These are phyloP conservation scores for Polylopha cassiicola DNA, from an alignment of 2,888 invertebrate species.

Conservation along the genomic window DNA sequence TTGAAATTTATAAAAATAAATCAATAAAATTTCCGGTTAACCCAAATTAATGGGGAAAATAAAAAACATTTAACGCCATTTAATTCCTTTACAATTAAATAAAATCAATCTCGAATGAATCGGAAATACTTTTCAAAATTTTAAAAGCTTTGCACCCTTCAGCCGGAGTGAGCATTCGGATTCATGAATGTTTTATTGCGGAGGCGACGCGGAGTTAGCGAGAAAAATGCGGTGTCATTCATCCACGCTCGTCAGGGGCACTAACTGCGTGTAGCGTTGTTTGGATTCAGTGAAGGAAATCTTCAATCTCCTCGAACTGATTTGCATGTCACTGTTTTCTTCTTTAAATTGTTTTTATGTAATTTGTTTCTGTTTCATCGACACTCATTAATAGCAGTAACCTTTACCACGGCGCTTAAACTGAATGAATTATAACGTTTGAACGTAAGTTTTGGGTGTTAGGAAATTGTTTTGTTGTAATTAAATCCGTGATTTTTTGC, in stretches of 20 bases:
- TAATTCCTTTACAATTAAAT: neutral
- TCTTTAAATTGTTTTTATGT: constrained; percentile 4
- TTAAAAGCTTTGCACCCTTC: constrained; percentile 41
- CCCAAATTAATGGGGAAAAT: too few species aligned
- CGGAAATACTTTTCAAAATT: constrained; percentile 35
- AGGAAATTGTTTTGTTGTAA: too few species aligned
- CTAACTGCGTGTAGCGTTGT: constrained; percentile 68
- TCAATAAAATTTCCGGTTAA: too few species aligned
- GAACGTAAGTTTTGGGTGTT: too few species aligned
- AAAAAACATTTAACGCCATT: too few species aligned
- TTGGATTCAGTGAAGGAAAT: constrained; percentile 65
- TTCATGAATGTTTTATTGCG: constrained; percentile 71
- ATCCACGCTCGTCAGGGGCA: constrained; percentile 69
- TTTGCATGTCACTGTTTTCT: constrained; percentile 35
- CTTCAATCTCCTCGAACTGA: constrained; percentile 40
- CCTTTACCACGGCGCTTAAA: too few species aligned
- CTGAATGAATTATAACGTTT: too few species aligned
- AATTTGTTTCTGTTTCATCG: too few species aligned
- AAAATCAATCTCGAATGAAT: too few species aligned
- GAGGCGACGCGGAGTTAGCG: constrained; percentile 58
- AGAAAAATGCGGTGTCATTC: constrained; percentile 69
- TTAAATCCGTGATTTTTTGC: too few species aligned
- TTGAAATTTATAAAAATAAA: too few species aligned
- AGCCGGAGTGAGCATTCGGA: constrained; percentile 57
- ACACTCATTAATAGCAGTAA: too few species aligned